These are phyloP conservation scores for Platysternon megacephalum DNA, from an alignment of 2,113 vertebrate genomes.

Conservation along the genomic window DNA sequence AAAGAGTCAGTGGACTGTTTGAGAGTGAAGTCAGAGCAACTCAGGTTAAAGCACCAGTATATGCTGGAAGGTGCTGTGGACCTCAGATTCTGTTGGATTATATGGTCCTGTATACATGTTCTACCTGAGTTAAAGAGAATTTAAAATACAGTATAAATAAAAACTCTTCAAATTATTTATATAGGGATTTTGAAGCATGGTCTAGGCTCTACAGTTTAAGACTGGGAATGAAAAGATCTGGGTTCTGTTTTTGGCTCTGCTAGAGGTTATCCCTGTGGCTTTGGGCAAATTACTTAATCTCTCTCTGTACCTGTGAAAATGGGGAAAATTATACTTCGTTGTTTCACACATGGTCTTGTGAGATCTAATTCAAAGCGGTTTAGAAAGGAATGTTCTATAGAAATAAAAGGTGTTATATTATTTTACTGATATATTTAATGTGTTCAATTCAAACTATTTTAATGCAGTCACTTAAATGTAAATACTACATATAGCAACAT, in stretches of 20 bases:
- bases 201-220: background rate
- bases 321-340: background rate
- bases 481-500: background rate
- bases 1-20: background rate
- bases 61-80: background rate
- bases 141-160: background rate
- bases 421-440: background rate
- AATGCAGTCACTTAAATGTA: background rate
- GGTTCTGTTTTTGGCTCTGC: background rate
- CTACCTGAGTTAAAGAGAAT: background rate
- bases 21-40: background rate
- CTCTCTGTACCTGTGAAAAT: background rate
- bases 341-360: background rate
- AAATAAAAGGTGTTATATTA: background rate
- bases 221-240: background rate
- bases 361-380: background rate
- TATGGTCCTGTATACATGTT: background rate
- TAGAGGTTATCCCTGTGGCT: background rate
- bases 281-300: background rate
- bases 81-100: fast-evolving
- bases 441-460: background rate
- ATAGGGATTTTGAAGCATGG: background rate
- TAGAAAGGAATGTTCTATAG: background rate
- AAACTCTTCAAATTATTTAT: background rate
- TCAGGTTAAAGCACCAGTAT: background rate